Percentiles rank a stretch among this genome's conserved stretches.
phyloP scores from a whole-genome alignment of 2,888 invertebrate species.

The Choristoneura rosaceana region DNA sequence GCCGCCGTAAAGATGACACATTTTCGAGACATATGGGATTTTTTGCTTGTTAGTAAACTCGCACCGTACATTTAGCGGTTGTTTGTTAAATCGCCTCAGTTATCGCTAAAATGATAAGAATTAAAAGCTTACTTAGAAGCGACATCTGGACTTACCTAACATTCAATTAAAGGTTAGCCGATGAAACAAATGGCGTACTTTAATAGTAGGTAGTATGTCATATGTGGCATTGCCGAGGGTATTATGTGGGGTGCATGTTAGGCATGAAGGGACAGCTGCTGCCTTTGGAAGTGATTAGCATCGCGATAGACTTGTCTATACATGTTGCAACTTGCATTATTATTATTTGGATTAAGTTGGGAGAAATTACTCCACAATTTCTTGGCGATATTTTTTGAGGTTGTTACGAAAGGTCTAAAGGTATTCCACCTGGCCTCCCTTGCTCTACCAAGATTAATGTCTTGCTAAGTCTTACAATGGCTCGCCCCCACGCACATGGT shows the following conservation, averaged over 20 bases:
- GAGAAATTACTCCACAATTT: conserved; percentile 22
- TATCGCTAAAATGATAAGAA: conserved; percentile 57
- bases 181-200: conserved; percentile 41
- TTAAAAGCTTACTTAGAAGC: conserved; percentile 44
- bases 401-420: conserved; percentile 58
- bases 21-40: conserved; percentile 62
- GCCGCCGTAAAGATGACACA: conserved; percentile 67
- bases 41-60: conserved; percentile 48
- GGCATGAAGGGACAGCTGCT: conserved; percentile 64
- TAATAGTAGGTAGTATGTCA: conserved; percentile 45
- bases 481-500: conserved; percentile 77
- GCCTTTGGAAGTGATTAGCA: conserved; percentile 62
- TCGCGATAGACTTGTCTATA: conserved; percentile 49
- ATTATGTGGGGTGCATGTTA: conserved; percentile 56
- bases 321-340: conserved; percentile 33
- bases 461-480: conserved; percentile 71
- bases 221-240: conserved; percentile 56
- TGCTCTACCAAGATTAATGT: conserved; percentile 73
- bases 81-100: conserved; percentile 52
- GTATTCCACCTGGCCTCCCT: conserved; percentile 77
- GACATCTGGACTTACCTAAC: conserved; percentile 27
- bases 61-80: conserved; percentile 47
- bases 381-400: conserved; percentile 24
- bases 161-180: conserved; percentile 30
- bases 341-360: conserved; percentile 13